These are phyloP conservation scores for Equus przewalskii DNA, from an alignment of 2,113 vertebrate species.

Conservation along the genomic window DNA sequence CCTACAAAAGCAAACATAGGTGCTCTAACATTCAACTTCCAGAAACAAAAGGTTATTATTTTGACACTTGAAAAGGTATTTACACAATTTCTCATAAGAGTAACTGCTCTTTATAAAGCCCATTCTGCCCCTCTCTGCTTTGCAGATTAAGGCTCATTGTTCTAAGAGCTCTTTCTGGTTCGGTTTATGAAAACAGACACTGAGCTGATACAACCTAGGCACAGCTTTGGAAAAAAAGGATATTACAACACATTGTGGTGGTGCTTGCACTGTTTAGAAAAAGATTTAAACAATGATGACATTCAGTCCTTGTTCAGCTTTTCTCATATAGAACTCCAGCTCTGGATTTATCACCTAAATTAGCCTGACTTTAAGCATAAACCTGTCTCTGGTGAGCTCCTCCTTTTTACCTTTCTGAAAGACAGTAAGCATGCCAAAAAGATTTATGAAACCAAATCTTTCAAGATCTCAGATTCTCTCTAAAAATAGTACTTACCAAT, in stretches of 20 bases:
- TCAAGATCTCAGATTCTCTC: constrained; percentile 46
- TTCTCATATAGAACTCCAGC: background rate
- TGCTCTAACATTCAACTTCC: constrained; percentile 34
- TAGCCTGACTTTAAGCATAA: constrained; percentile 30
- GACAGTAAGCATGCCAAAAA: background rate
- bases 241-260: constrained; percentile 49
- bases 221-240: constrained; percentile 47
- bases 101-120: constrained; percentile 19
- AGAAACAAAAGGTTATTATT: constrained; percentile 67
- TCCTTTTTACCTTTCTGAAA: constrained; percentile 47
- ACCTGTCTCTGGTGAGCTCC: constrained; percentile 14
- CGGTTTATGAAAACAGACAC: constrained; percentile 67
- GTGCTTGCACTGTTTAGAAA: constrained; percentile 38
- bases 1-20: constrained; percentile 41
- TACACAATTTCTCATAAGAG: constrained; percentile 47
- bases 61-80: constrained; percentile 64
- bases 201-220: constrained; percentile 63
- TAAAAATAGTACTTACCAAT: constrained; percentile 48
- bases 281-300: constrained; percentile 36
- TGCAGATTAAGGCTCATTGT: constrained; percentile 34
- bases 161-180: constrained; percentile 57
- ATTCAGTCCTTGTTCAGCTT: constrained; percentile 8
- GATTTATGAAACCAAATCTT: constrained; percentile 56
- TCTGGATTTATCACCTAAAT: constrained; percentile 18
- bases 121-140: background rate